A percentile compares a stretch with the other conserved stretches of the same genome.
Conservation (phyloP, 2,888 invertebrate genomes). For the Orthosia gothica region DNA sequence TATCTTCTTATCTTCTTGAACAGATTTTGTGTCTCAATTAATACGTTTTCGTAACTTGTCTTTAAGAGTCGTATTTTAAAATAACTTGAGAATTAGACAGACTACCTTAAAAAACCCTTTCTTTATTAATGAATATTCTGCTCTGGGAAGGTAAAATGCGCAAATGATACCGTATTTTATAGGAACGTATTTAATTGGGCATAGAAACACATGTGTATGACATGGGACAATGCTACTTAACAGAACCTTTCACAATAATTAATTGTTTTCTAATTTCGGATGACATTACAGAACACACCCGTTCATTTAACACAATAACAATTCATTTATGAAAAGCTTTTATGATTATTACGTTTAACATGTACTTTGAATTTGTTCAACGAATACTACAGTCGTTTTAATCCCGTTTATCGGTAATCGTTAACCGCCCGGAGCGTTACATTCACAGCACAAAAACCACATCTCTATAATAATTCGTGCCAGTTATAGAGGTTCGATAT, state of each 20-base stretch:
- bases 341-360: not conserved
- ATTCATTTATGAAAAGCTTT: not conserved
- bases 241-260: constrained; percentile 35
- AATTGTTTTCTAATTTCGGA: constrained; percentile 10
- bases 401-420: constrained; percentile 30
- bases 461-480: constrained; percentile 20
- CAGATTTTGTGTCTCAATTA: not conserved
- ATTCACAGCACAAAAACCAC: constrained; percentile 26
- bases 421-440: constrained; percentile 11
- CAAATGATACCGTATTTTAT: constrained; percentile 1
- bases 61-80: not conserved
- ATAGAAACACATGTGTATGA: constrained; percentile 11
- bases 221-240: constrained; percentile 17
- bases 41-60: not conserved
- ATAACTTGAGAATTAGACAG: too few relatives aligned
- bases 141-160: not conserved
- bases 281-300: not conserved
- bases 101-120: not conserved
- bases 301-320: not conserved
- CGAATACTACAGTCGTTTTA: constrained; percentile 6
- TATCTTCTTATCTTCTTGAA: not conserved
- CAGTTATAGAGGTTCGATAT: constrained; percentile 7
- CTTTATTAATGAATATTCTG: not conserved
- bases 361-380: constrained; percentile 6
- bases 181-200: constrained; percentile 8